Evolutionary conservation across 2,797 vertebrate genomes (phyloP), one percentile per base, ranked within the genome.

Genomic region (Coreius guichenoti): DNA sequence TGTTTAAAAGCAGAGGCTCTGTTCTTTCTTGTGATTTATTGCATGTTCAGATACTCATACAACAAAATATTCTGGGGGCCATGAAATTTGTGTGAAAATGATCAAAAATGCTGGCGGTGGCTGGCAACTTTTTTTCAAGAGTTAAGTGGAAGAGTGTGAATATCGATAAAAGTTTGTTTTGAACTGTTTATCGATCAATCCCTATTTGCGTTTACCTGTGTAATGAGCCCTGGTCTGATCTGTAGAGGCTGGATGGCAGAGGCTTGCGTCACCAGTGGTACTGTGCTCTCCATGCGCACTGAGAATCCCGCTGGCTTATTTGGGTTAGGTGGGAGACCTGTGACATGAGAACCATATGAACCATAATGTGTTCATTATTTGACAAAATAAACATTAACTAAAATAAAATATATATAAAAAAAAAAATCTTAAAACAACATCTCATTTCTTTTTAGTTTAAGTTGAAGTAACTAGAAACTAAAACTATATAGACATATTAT

Each of bases 211-310:
- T 39, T 86, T 91, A 99, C 98, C 97, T 99, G 98, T 88, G 98
- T 97, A 87, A 99, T 96, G 91, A 99, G 96, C 87, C 97, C 97
- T 61, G 97, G 96, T 94, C 97, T 95, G 83, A 99, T 97, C 93
- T 99, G 98, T 43, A 99, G 91, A 6, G 98, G 97, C 89, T 99
- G 98, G 79, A 99, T 96, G 83, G 97, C 90, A 0, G 98, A 96
- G 58, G 97, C 97, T 93, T 99, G 98, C 85, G 97, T 98, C 82
- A 98, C 97, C 82, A 99, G 93, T 0, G 98, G 98, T 85, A 98
- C 95, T 51, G 97, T 94, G 17, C 95, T 97, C 87, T 99, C 98
- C 92, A 99, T 97, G 86, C 97, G 94, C 89, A 99, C 94, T 6
- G 98, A 97, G 89, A 97, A 99, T 91, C 95, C 96, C 80, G 95